Conservation (phyloP, 2,113 vertebrate genomes). For the Toxostoma redivivum region DNA sequence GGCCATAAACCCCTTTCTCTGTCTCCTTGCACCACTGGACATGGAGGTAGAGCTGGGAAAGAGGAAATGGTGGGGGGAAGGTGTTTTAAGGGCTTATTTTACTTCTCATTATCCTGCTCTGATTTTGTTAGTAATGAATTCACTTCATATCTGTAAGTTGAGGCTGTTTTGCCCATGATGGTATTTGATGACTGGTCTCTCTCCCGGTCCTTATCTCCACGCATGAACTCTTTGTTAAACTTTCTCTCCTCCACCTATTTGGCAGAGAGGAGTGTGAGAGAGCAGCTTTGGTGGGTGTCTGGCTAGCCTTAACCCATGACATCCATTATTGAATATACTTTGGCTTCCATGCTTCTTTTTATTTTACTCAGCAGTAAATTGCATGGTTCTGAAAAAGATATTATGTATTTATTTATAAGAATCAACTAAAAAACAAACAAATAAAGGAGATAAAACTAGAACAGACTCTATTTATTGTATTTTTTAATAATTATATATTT, state of each 20-base stretch:
- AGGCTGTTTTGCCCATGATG: neutral
- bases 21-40: rapidly evolving
- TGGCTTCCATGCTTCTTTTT: neutral
- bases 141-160: neutral
- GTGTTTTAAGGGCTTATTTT: neutral
- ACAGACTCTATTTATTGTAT: neutral
- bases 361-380: neutral
- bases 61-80: neutral
- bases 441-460: neutral
- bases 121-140: neutral
- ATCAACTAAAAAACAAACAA: neutral
- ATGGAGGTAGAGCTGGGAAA: rapidly evolving
- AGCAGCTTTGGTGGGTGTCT: neutral
- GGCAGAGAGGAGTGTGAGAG: rapidly evolving
- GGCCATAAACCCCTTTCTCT: neutral
- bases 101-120: neutral
- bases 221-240: rapidly evolving
- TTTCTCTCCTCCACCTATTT: neutral
- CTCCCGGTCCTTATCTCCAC: rapidly evolving
- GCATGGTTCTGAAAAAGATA: neutral
- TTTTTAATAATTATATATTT: neutral
- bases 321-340: neutral
- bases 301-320: neutral
- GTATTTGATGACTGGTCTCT: neutral
- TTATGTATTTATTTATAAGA: neutral